A percentile compares a stretch with the other conserved stretches of the same genome.
Evolutionary conservation across 2,888 invertebrate genomes (phyloP).

Genomic region (Chrysolina americana): DNA sequence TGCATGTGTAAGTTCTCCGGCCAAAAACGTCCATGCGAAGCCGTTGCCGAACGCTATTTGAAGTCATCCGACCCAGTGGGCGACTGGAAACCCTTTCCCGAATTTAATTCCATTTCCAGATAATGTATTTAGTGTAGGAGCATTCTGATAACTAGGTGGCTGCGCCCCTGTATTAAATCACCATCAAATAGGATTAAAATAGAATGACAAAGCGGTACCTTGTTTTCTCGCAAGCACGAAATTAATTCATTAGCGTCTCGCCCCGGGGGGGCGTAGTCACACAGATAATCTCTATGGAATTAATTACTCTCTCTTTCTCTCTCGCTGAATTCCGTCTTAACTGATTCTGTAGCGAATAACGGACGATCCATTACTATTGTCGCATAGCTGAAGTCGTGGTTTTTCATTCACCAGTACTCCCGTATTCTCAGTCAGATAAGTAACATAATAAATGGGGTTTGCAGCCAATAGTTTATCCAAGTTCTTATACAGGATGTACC

Average conservation of each 20-base stretch:
- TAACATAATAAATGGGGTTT: no score
- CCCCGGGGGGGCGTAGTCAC: constrained; percentile 50
- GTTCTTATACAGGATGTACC: no score
- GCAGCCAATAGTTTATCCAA: no score
- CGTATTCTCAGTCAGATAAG: background rate
- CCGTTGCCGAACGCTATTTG: background rate
- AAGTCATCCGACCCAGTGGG: background rate
- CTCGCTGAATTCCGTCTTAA: background rate
- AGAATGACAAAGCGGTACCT: constrained; percentile 60
- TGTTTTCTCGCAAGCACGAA: constrained; percentile 59
- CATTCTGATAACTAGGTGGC: constrained; percentile 6
- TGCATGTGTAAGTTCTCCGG: no score
- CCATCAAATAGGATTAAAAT: constrained; percentile 59
- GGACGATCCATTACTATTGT: background rate
- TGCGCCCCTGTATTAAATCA: constrained; percentile 20
- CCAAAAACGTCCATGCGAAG: no score
- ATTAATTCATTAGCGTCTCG: constrained; percentile 62
- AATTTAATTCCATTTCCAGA: background rate
- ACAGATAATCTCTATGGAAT: constrained; percentile 31
- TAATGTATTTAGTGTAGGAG: constrained; percentile 1
- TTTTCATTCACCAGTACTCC: background rate
- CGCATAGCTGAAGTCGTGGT: background rate
- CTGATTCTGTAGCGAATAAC: background rate
- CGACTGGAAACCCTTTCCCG: background rate
- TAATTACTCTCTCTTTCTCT: constrained; percentile 28